Evolutionary conservation across 2,888 invertebrate genomes (phyloP).

Genomic region (Slavum lentiscoides): DNA sequence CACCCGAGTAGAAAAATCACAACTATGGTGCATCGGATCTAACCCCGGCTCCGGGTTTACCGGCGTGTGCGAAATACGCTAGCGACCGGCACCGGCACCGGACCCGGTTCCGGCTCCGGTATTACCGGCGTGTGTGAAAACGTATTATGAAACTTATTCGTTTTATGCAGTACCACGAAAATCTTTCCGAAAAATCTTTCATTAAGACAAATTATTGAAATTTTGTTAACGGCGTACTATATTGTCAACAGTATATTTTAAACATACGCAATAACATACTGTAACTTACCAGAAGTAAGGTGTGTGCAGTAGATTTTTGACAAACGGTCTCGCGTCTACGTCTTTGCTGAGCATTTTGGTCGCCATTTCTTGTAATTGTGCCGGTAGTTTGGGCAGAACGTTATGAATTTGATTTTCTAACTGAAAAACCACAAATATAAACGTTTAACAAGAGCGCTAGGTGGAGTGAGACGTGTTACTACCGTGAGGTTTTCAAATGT

Average conservation of each 20-base stretch:
- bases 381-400: conserved; percentile 78
- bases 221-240: neutral
- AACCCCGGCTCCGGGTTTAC: too few relatives aligned
- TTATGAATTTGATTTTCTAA: conserved; percentile 79
- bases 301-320: conserved; percentile 86
- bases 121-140: neutral
- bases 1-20: too few relatives aligned
- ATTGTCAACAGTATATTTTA: conserved; percentile 38
- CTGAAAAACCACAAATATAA: conserved; percentile 62
- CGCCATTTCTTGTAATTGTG: conserved; percentile 84
- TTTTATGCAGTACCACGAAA: too few relatives aligned
- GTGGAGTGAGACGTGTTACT: too few relatives aligned
- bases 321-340: conserved; percentile 83
- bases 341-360: conserved; percentile 79
- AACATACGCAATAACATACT: too few relatives aligned
- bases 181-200: too few relatives aligned
- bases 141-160: too few relatives aligned
- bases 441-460: neutral
- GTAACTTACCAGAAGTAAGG: conserved; percentile 82
- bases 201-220: too few relatives aligned
- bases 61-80: too few relatives aligned
- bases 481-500: too few relatives aligned
- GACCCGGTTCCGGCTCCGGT: neutral
- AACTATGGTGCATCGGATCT: too few relatives aligned
- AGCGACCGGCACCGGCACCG: neutral